phyloP scores from a whole-genome alignment of 2,113 vertebrate genomes.

The Corythoichthys intestinalis region DNA sequence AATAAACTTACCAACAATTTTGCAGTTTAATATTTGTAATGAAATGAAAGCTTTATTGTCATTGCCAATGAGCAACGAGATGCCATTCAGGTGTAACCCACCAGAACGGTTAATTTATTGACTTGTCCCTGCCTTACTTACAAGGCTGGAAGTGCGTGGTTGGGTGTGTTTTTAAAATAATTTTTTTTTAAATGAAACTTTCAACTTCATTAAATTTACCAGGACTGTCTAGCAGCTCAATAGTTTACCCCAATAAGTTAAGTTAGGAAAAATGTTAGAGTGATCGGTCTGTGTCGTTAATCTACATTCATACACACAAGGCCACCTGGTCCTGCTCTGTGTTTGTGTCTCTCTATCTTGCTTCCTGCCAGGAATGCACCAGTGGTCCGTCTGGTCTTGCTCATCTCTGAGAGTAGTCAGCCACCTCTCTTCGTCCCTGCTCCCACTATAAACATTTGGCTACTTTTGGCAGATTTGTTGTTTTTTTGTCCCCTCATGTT shows the following conservation, averaged over 20 bases:
- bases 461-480: constrained; percentile 74
- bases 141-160: background rate
- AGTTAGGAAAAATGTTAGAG: constrained; percentile 1
- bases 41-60: too few relatives aligned
- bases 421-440: constrained; percentile 63
- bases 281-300: constrained; percentile 1
- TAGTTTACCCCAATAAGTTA: background rate
- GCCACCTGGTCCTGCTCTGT: constrained; percentile 35
- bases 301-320: constrained; percentile 4
- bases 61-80: too few relatives aligned
- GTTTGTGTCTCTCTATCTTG: constrained; percentile 23
- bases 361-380: constrained; percentile 51
- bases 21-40: background rate
- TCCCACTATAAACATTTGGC: constrained; percentile 73
- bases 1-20: constrained; percentile 1
- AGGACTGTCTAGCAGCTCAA: background rate
- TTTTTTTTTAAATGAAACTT: too few relatives aligned
- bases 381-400: constrained; percentile 63
- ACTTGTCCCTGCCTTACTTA: background rate
- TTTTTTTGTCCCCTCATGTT: constrained; percentile 71
- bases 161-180: background rate
- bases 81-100: too few relatives aligned
- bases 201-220: too few relatives aligned
- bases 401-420: constrained; percentile 66
- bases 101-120: too few relatives aligned